Percentiles rank a stretch among this genome's conserved stretches.
phyloP scores from a whole-genome alignment of 2,888 invertebrate genomes.

The Dryobota labecula region DNA sequence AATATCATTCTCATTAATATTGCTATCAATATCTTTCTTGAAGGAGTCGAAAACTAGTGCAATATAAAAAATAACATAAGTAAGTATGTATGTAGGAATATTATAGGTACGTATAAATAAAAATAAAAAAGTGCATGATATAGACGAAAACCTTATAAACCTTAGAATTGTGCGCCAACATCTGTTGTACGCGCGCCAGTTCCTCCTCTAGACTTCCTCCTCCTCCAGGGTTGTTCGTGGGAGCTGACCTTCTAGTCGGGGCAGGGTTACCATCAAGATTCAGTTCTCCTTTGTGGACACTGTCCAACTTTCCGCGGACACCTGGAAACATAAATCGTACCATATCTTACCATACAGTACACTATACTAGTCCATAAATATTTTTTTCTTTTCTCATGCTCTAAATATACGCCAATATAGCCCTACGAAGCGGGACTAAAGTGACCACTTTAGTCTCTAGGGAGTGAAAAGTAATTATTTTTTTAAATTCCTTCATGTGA shows the following conservation, averaged over 20 bases:
- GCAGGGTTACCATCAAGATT: slow-evolving; percentile 47
- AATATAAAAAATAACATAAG: slow-evolving; percentile 4
- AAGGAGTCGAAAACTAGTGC: slow-evolving; percentile 21
- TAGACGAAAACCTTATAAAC: slow-evolving; percentile 93
- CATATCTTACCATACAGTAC: not conserved
- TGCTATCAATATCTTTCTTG: not conserved
- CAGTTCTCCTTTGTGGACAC: slow-evolving; percentile 74
- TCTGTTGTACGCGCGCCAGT: slow-evolving; percentile 95
- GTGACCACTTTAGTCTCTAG: no score
- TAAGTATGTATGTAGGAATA: slow-evolving; percentile 19
- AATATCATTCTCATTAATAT: not conserved
- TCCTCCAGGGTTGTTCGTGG: slow-evolving; percentile 43
- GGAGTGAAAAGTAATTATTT: no score
- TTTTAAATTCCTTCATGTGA: no score
- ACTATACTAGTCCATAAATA: not conserved
- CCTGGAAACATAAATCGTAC: slow-evolving; percentile 69
- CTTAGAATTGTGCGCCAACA: slow-evolving; percentile 97
- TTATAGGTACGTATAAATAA: slow-evolving; percentile 63
- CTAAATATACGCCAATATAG: no score
- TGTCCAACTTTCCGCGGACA: slow-evolving; percentile 83
- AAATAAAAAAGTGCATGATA: slow-evolving; percentile 87
- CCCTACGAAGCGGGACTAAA: no score
- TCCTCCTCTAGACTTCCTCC: slow-evolving; percentile 93
- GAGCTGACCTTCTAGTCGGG: slow-evolving; percentile 50
- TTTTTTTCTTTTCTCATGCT: no score